These are phyloP conservation scores for Toxotes lorentzi DNA, from an alignment of 2,797 vertebrate species.

Conservation along the genomic window DNA sequence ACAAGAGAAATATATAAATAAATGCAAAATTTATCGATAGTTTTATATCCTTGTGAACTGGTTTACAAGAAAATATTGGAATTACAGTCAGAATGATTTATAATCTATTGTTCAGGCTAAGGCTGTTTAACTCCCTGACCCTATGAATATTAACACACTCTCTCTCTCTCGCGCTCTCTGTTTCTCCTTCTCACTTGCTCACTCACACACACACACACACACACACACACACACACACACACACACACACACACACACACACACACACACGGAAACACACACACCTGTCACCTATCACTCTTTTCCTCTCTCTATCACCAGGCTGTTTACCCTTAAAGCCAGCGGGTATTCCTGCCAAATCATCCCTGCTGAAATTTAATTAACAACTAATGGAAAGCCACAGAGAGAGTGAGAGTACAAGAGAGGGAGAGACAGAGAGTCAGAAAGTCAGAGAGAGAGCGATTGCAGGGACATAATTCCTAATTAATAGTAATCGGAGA, in stretches of 20 bases:
- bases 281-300: constrained; percentile 64
- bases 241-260: constrained; percentile 18
- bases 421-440: constrained; percentile 11
- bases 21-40: constrained; percentile 78
- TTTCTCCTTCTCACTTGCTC: constrained; percentile 41
- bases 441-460: background rate
- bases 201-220: constrained; percentile 18
- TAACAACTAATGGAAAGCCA: constrained; percentile 74
- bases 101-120: constrained; percentile 76
- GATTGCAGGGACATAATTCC: constrained; percentile 70
- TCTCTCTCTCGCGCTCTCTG: constrained; percentile 13
- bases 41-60: constrained; percentile 76
- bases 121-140: constrained; percentile 75
- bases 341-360: constrained; percentile 77
- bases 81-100: constrained; percentile 84
- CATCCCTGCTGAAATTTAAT: constrained; percentile 83
- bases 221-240: background rate
- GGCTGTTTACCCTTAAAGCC: constrained; percentile 77
- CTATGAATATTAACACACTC: constrained; percentile 79
- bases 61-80: constrained; percentile 83
- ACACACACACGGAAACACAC: constrained; percentile 19
- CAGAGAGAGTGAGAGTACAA: constrained; percentile 22
- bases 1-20: constrained; percentile 75
- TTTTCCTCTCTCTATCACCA: constrained; percentile 59
- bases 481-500: constrained; percentile 80